phyloP scores from a whole-genome alignment of 2,113 vertebrate species.

The Rhegmatorhina hoffmannsi region DNA sequence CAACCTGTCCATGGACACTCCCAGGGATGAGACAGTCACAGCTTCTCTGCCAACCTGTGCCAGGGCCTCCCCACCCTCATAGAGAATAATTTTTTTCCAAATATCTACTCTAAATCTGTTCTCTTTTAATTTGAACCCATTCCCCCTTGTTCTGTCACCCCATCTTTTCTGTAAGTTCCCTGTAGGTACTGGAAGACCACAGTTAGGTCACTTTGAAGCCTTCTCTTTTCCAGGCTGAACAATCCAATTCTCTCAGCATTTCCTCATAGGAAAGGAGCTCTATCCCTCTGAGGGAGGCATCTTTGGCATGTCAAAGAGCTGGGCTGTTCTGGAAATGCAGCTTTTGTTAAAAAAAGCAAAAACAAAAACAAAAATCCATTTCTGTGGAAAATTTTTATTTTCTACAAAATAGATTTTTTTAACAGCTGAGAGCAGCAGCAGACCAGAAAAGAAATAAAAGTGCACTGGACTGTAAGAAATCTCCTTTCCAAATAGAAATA shows the following conservation, averaged over 20 bases:
- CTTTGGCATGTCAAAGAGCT: background rate
- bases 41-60: background rate
- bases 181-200: background rate
- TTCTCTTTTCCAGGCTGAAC: background rate
- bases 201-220: background rate
- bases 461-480: background rate
- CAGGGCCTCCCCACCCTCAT: rapidly evolving
- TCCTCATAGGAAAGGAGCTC: background rate
- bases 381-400: background rate
- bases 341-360: background rate
- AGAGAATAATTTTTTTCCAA: background rate
- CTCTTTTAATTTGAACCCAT: background rate
- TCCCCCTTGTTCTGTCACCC: background rate
- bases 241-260: background rate
- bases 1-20: background rate
- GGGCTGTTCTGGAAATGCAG: background rate
- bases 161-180: background rate
- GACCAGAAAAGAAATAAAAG: background rate
- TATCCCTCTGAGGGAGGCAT: background rate
- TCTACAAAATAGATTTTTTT: background rate
- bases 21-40: background rate
- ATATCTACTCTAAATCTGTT: background rate
- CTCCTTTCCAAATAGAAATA: background rate
- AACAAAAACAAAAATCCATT: background rate
- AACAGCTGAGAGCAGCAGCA: background rate